Conservation (phyloP, 2,797 vertebrate species). For the Eulemur rubriventer region DNA sequence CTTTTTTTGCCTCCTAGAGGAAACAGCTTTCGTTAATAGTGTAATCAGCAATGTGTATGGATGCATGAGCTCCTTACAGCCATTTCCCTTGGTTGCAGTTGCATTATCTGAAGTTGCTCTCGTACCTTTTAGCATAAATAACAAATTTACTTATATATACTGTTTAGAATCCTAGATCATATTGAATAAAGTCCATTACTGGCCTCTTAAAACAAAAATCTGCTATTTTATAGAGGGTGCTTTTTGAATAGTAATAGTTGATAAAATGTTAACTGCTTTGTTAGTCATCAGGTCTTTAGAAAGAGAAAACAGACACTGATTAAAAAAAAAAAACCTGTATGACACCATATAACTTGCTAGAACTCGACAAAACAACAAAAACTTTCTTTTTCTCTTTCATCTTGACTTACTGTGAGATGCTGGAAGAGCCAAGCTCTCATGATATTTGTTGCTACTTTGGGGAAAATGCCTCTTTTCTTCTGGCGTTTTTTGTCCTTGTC, state of each 20-base stretch:
- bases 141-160: background rate
- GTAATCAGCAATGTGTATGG: background rate
- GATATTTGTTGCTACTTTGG: constrained; percentile 99
- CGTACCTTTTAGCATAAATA: background rate
- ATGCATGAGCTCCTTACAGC: background rate
- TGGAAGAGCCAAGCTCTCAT: constrained; percentile 99
- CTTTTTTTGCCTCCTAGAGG: background rate
- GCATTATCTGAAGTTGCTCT: background rate
- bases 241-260: background rate
- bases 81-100: background rate
- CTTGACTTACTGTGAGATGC: constrained; percentile 97
- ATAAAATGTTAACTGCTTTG: background rate
- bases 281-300: constrained; percentile 76
- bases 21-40: background rate
- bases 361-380: background rate
- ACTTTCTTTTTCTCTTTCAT: constrained; percentile 30
- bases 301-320: constrained; percentile 44
- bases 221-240: constrained; percentile 10
- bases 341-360: background rate
- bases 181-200: constrained; percentile 40
- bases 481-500: constrained; percentile 99
- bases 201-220: constrained; percentile 33
- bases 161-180: background rate
- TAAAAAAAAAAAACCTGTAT: constrained; percentile 32
- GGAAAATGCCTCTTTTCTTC: constrained; percentile 99